Evolutionary conservation across 2,113 vertebrate genomes (phyloP).

Genomic region (Callionymus lyra): DNA sequence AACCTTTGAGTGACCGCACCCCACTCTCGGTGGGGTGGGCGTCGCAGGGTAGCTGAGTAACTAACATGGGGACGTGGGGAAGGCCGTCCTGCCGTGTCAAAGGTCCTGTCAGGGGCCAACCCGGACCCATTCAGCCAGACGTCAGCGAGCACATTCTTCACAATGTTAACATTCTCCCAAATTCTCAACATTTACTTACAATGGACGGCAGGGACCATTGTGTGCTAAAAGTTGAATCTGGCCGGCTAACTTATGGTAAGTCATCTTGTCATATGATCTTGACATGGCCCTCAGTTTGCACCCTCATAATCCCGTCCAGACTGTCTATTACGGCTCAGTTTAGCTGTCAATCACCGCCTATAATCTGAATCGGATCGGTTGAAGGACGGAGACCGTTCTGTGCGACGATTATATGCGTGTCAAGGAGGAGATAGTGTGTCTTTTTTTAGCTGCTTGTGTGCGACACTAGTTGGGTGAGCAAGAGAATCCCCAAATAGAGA

Average conservation of each 20-base stretch:
- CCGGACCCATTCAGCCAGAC: constrained; percentile 43
- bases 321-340: constrained; percentile 48
- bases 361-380: constrained; percentile 23
- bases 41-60: constrained; percentile 27
- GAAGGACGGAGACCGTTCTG: constrained; percentile 9
- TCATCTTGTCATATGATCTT: constrained; percentile 52
- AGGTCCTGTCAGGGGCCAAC: constrained; percentile 58
- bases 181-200: constrained; percentile 58
- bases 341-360: constrained; percentile 50
- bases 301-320: constrained; percentile 52
- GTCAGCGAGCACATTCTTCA: constrained; percentile 65
- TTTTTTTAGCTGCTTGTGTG: constrained; percentile 1
- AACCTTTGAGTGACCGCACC: constrained; percentile 61
- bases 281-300: constrained; percentile 49
- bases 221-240: constrained; percentile 36
- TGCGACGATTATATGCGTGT: not conserved
- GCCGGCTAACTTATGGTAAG: constrained; percentile 46
- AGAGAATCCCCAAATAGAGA: constrained; percentile 9
- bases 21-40: constrained; percentile 34
- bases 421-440: not conserved
- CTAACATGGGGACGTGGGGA: constrained; percentile 31
- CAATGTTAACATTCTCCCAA: constrained; percentile 67
- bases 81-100: constrained; percentile 42
- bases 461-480: constrained; percentile 7
- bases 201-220: constrained; percentile 40